A percentile compares a stretch with the other conserved stretches of the same genome.
Conservation (phyloP, 2,113 vertebrate genomes). For the Myiagra hebetior region DNA sequence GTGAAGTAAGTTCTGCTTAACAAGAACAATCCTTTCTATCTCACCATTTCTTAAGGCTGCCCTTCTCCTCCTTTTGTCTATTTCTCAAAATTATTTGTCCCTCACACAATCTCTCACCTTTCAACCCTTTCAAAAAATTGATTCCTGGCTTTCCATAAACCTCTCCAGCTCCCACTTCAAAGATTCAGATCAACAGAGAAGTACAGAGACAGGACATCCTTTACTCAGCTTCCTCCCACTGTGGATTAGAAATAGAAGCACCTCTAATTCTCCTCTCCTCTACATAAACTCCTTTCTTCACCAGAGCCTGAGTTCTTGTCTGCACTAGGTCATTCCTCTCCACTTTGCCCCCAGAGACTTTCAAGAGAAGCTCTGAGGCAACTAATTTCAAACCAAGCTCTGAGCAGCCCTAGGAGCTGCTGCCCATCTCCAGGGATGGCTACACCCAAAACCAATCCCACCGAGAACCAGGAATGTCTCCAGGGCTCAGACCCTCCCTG, state of each 20-base stretch:
- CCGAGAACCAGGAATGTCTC: fast-evolving
- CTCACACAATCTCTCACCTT: constrained; percentile 22
- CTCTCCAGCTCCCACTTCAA: neutral
- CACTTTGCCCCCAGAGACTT: neutral
- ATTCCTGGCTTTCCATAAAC: constrained; percentile 11
- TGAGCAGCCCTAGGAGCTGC: neutral
- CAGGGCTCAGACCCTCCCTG: neutral
- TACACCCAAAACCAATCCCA: neutral
- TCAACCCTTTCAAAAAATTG: neutral
- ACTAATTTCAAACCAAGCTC: neutral
- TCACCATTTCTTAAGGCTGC: neutral
- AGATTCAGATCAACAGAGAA: neutral
- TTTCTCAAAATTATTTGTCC: constrained; percentile 25
- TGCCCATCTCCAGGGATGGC: neutral
- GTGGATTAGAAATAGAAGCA: neutral
- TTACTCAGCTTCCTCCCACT: neutral
- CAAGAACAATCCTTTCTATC: neutral
- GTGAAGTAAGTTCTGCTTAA: neutral
- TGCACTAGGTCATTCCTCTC: neutral
- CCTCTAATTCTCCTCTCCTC: neutral
- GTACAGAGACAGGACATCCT: neutral
- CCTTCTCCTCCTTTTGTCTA: neutral
- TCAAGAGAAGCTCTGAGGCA: neutral
- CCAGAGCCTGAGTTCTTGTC: neutral
- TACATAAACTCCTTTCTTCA: neutral